A percentile compares a stretch with the other conserved stretches of the same genome.
Conservation (phyloP, 2,888 invertebrate genomes). For the Melanotus villosus region DNA sequence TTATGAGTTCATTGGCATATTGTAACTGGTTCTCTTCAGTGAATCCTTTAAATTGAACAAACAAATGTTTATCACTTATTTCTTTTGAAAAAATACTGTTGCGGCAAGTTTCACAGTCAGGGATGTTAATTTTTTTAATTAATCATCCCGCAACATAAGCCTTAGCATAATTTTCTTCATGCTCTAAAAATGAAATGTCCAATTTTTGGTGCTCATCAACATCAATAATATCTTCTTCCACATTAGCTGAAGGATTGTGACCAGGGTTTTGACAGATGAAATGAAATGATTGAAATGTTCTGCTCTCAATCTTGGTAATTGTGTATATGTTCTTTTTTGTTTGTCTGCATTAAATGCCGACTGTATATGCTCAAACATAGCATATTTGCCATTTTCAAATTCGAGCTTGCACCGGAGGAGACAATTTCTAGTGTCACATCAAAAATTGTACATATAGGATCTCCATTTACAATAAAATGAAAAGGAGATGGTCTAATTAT, state of each 20-base stretch:
- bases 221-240: no score
- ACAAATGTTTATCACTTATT: not conserved
- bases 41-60: no score
- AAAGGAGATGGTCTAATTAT: not conserved
- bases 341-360: not conserved
- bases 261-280: not conserved
- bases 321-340: constrained; percentile 44
- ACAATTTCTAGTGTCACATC: constrained; percentile 39
- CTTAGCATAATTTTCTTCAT: no score
- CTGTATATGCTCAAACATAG: not conserved
- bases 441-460: not conserved
- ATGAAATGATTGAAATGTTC: not conserved
- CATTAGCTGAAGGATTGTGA: no score
- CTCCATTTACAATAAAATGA: not conserved
- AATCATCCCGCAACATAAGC: not conserved
- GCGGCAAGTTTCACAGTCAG: not conserved
- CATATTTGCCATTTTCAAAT: not conserved
- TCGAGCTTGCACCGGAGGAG: constrained; percentile 3
- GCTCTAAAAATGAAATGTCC: no score
- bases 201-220: no score
- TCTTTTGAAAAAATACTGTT: not conserved
- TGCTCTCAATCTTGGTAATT: not conserved
- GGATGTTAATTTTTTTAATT: not conserved
- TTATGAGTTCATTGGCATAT: no score
- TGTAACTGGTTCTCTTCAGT: no score